Conservation (phyloP, 1,140 invertebrate species). For the Drosophila kurseongensis region DNA sequence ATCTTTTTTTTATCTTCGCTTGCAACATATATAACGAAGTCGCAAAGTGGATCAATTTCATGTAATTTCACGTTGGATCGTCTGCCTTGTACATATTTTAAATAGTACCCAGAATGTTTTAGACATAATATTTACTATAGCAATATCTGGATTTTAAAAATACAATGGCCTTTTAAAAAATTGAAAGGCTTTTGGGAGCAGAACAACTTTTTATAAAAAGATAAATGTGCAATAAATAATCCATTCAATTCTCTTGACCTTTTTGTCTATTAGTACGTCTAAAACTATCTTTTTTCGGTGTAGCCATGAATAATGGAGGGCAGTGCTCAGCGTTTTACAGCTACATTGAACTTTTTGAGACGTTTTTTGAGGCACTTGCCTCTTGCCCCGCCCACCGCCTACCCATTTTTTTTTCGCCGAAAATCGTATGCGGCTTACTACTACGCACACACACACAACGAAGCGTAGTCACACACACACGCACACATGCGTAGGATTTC, state of each 20-base stretch:
- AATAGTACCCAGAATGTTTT: too few species aligned
- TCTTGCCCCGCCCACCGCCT: constrained; percentile 51
- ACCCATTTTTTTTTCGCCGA: constrained; percentile 33
- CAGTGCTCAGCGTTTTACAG: constrained; percentile 56
- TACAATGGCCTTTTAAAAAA: too few species aligned
- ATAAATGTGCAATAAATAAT: too few species aligned
- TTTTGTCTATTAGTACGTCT: neutral
- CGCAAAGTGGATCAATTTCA: too few species aligned
- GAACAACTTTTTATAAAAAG: too few species aligned
- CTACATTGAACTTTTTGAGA: constrained; percentile 78
- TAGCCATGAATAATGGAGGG: constrained; percentile 58
- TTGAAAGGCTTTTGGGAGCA: too few species aligned
- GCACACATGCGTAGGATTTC: constrained; percentile 40
- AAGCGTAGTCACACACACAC: constrained; percentile 15
- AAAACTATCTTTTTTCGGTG: constrained; percentile 19
- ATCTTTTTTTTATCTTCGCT: too few species aligned
- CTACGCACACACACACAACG: constrained; percentile 70
- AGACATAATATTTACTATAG: too few species aligned
- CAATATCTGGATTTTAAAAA: too few species aligned
- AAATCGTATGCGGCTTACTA: constrained; percentile 72
- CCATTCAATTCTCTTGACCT: neutral
- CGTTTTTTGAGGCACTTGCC: constrained; percentile 51
- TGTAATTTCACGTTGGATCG: too few species aligned
- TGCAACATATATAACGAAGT: too few species aligned
- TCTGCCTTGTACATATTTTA: too few species aligned